Percentiles rank a stretch among this genome's conserved stretches.
Conservation (phyloP, 2,888 invertebrate genomes). For the Allacma fusca region DNA sequence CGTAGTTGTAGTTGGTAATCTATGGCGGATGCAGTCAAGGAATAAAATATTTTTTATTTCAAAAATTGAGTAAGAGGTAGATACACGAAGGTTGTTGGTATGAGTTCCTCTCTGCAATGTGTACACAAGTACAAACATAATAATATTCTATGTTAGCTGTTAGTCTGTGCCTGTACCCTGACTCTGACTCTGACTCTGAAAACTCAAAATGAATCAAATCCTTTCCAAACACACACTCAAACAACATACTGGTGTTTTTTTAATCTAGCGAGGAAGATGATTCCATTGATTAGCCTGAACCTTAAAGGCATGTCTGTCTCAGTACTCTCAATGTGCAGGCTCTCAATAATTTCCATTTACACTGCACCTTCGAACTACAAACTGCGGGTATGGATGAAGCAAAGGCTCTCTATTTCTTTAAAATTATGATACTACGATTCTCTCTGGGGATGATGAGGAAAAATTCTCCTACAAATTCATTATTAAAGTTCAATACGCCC, state of each 20-base stretch:
- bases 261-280: conserved; percentile 31
- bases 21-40: too few relatives aligned
- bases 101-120: too few relatives aligned
- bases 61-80: too few relatives aligned
- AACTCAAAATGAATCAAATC: conserved; percentile 1
- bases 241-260: conserved; percentile 17
- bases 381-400: neutral
- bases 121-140: too few relatives aligned
- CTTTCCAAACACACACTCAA: neutral
- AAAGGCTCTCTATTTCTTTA: neutral
- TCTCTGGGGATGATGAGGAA: too few relatives aligned
- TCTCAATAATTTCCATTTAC: conserved; percentile 11
- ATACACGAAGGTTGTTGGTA: too few relatives aligned
- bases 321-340: neutral
- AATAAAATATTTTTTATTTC: too few relatives aligned
- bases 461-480: too few relatives aligned
- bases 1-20: too few relatives aligned
- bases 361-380: neutral
- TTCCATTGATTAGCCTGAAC: conserved; percentile 38
- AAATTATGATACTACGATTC: neutral
- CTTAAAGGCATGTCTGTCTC: conserved; percentile 26
- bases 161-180: neutral
- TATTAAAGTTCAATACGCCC: too few relatives aligned
- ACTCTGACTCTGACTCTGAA: neutral
- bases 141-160: too few relatives aligned